Percentiles rank a stretch among this genome's conserved stretches.
phyloP scores from a whole-genome alignment of 2,888 invertebrate genomes.

The Diplazon laetatorius region DNA sequence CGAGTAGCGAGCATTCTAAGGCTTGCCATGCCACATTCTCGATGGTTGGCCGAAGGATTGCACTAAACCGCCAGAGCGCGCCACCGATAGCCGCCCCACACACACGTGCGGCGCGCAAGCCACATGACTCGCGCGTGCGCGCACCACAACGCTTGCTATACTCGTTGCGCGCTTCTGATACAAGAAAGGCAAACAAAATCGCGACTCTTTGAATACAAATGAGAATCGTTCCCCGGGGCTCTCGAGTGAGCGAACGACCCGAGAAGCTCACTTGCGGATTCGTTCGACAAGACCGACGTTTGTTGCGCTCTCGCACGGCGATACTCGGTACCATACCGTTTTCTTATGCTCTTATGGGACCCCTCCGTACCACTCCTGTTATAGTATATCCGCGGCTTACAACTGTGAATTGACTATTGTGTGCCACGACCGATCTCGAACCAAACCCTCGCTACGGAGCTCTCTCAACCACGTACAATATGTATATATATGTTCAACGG shows the following conservation, averaged over 20 bases:
- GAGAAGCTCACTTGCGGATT: slow-evolving; percentile 14
- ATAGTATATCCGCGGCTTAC: slow-evolving; percentile 5
- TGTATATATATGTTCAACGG: slow-evolving; percentile 11
- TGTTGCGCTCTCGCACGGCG: slow-evolving; percentile 1
- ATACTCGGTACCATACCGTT: not conserved
- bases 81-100: not conserved
- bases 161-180: slow-evolving; percentile 30
- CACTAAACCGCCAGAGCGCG: slow-evolving; percentile 17
- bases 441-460: not conserved
- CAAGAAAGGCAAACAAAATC: slow-evolving; percentile 33
- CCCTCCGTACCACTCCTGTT: slow-evolving; percentile 11
- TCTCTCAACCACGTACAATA: not conserved
- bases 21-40: not conserved
- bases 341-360: slow-evolving; percentile 13
- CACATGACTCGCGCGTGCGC: slow-evolving; percentile 12
- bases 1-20: too few relatives aligned
- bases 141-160: slow-evolving; percentile 10
- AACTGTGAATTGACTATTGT: slow-evolving; percentile 16
- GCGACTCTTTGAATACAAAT: slow-evolving; percentile 43
- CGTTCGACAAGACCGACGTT: not conserved
- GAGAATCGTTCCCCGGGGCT: slow-evolving; percentile 1
- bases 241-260: not conserved
- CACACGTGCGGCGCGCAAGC: slow-evolving; percentile 30
- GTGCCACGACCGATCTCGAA: slow-evolving; percentile 4
- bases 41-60: not conserved